phyloP scores from a whole-genome alignment of 1,140 invertebrate genomes.

The Drosophila nigromelanica region DNA sequence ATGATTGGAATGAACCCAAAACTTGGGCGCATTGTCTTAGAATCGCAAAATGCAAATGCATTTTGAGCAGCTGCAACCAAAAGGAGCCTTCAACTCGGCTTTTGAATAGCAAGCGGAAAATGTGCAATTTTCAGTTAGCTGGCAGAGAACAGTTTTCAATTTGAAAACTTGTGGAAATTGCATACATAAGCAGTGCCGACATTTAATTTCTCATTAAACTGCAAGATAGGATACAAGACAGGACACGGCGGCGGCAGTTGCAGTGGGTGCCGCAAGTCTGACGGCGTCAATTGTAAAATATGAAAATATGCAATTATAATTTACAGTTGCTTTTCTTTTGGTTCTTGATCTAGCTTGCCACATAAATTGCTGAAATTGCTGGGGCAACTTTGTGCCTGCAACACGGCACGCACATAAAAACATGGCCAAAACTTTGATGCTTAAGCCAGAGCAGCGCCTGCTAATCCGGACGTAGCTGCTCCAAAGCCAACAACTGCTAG shows the following conservation, averaged over 20 bases:
- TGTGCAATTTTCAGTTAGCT: constrained; percentile 24
- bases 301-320: constrained; percentile 82
- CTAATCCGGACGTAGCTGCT: constrained; percentile 59
- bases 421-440: constrained; percentile 60
- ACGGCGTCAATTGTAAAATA: constrained; percentile 78
- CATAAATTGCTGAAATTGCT: constrained; percentile 67
- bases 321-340: constrained; percentile 58
- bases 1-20: constrained; percentile 17
- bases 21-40: constrained; percentile 9
- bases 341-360: constrained; percentile 47
- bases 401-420: constrained; percentile 49
- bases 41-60: constrained; percentile 31
- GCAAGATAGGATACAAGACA: constrained; percentile 8
- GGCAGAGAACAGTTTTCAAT: constrained; percentile 46
- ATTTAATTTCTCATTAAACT: constrained; percentile 73
- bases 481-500: constrained; percentile 50
- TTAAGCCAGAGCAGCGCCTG: constrained; percentile 49
- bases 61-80: constrained; percentile 12
- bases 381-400: constrained; percentile 64
- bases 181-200: constrained; percentile 56
- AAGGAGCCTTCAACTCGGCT: constrained; percentile 5
- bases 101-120: constrained; percentile 21
- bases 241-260: not conserved
- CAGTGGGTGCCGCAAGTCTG: constrained; percentile 30
- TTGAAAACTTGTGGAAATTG: constrained; percentile 61